A percentile compares a stretch with the other conserved stretches of the same genome.
Evolutionary conservation across 2,113 vertebrate species (phyloP).

Genomic region (Odontophorus gujanensis): DNA sequence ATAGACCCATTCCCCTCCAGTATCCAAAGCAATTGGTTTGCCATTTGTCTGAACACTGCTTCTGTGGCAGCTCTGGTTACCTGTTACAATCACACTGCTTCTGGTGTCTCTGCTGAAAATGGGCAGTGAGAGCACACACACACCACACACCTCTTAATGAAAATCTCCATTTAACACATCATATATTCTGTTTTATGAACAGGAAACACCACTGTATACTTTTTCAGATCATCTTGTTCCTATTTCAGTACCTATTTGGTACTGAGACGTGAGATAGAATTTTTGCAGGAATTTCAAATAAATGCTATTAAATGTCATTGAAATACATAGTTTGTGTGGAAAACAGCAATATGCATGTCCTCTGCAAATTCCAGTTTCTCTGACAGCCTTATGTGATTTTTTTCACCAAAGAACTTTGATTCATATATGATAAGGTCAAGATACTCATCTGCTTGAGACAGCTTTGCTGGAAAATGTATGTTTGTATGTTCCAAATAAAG

Average conservation of each 20-base stretch:
- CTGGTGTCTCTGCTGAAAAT: neutral
- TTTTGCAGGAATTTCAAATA: neutral
- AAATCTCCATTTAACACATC: neutral
- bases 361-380: neutral
- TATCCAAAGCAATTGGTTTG: slow-evolving; percentile 45
- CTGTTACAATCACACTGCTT: neutral
- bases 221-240: neutral
- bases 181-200: neutral
- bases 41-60: slow-evolving; percentile 39
- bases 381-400: neutral
- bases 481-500: neutral
- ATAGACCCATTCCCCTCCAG: neutral
- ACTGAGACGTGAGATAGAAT: neutral
- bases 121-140: neutral
- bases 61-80: slow-evolving; percentile 2
- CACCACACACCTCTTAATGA: neutral
- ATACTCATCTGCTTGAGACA: neutral
- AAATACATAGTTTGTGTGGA: neutral
- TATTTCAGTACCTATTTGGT: neutral
- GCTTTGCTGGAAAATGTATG: neutral
- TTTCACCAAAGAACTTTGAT: neutral
- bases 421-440: neutral
- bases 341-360: neutral
- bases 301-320: neutral
- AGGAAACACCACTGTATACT: neutral